Base-by-base conservation (phyloP, 2,888 invertebrate species). In the Hirtodrosophila cameraria region DNA sequence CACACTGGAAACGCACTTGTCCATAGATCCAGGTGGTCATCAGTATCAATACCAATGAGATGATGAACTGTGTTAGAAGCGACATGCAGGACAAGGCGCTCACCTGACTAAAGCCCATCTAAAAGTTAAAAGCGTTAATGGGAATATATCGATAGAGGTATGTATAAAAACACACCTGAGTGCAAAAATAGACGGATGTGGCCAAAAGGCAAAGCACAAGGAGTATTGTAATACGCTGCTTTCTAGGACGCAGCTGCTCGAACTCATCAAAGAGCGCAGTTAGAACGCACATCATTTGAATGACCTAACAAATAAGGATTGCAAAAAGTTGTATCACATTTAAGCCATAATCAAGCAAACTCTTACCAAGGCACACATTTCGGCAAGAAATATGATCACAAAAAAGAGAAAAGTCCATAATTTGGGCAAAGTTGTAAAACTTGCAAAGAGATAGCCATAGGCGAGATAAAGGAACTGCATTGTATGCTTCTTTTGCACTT, bases 11-110 rank as follows among this genome's bases (percentile, higher is more conserved):
- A 59, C 92, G 92, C 11, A 92, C 90, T 6, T 93, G 92, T 64
- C 97, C 97, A 87, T 97, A 97, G 25, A 94, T 94, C 95, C 96
- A 97, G 1, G 95, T 94, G 8, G 97, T 94, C 31, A 96, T 95
- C 36, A 95, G 88, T 8, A 96, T 93, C 90, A 98, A 96, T 57
- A 96, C 92, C 2, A 95, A 92, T 70, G 96, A 96, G 13, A 96
- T 85, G 13, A 80, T 62, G 2, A 88, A 60, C 36, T 90, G 89
- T 3, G 89, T 84, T 8, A 89, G 75, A 4, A 87, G 59, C 15
- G 86, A 76, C 43, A 89, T 68, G 25, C 79, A 84, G 7, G 88
- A 87, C 5, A 90, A 53, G 9, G 81, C 65, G 38, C 87, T 86
- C 6, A 89, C 52, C 28, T 88, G 90, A 11, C 79, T 77, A 18